phyloP scores from a whole-genome alignment of 2,888 invertebrate genomes.

The Pollenia amentaria region DNA sequence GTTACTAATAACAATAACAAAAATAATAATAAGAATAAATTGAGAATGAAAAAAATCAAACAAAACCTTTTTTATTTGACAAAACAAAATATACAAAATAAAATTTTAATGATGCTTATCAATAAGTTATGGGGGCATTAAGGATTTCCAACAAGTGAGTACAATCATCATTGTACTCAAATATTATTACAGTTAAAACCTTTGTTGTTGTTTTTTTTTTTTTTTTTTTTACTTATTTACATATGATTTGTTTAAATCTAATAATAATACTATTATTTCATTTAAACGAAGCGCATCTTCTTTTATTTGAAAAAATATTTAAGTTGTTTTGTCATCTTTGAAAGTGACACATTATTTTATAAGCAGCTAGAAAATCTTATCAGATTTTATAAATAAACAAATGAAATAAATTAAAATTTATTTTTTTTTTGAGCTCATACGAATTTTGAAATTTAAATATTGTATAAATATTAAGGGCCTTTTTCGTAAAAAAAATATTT shows the following conservation, averaged over 20 bases:
- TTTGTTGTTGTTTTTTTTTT: neutral
- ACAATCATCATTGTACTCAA: neutral
- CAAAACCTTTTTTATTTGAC: conserved; percentile 10
- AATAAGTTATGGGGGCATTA: neutral
- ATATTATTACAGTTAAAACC: neutral
- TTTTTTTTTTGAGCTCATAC: neutral
- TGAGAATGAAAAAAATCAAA: neutral
- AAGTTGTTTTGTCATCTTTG: conserved; percentile 34
- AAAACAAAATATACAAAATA: conserved; percentile 2
- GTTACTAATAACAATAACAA: neutral
- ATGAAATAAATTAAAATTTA: conserved; percentile 25
- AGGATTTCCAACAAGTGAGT: conserved; percentile 1
- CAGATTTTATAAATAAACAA: conserved; percentile 55
- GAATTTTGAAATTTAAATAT: conserved; percentile 16
- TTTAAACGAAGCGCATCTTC: conserved; percentile 42
- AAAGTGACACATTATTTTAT: conserved; percentile 55
- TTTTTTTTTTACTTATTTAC: neutral
- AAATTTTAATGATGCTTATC: conserved; percentile 29
- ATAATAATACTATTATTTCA: conserved; percentile 43
- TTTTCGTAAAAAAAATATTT: too few relatives aligned
- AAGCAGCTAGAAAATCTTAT: conserved; percentile 36
- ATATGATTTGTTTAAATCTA: conserved; percentile 34
- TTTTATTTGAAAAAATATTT: conserved; percentile 11
- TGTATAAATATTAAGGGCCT: too few relatives aligned
- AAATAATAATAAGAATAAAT: neutral